Percentiles rank a stretch among this genome's conserved stretches.
These are phyloP conservation scores for Parelbella ahira DNA, from an alignment of 2,888 invertebrate genomes.

Conservation along the genomic window DNA sequence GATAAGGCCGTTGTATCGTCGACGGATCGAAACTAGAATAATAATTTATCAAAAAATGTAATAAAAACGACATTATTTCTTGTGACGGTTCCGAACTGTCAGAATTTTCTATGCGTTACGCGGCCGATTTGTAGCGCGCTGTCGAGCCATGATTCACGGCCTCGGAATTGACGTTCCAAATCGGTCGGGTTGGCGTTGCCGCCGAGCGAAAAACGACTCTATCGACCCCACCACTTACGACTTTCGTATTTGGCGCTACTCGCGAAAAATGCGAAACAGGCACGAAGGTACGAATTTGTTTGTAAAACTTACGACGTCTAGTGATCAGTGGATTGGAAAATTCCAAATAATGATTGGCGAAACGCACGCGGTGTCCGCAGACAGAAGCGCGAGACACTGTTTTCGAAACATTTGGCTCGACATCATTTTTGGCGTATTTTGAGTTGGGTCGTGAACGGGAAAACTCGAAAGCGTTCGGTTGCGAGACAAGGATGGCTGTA, in stretches of 20 bases:
- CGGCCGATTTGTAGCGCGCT: slow-evolving; percentile 29
- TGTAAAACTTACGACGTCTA: slow-evolving; percentile 70
- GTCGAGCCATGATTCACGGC: slow-evolving; percentile 1
- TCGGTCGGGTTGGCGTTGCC: slow-evolving; percentile 48
- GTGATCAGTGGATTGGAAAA: slow-evolving; percentile 83
- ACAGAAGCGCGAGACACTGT: slow-evolving; percentile 75
- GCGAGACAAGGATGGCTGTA: slow-evolving; percentile 59
- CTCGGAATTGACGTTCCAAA: slow-evolving; percentile 37
- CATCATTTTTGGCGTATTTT: slow-evolving; percentile 81
- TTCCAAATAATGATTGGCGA: slow-evolving; percentile 76
- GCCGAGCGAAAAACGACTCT: slow-evolving; percentile 54
- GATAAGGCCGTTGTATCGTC: slow-evolving; percentile 68
- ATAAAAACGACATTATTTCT: slow-evolving; percentile 80
- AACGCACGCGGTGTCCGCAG: slow-evolving; percentile 65
- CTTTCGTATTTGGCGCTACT: slow-evolving; percentile 74
- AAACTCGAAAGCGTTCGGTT: slow-evolving; percentile 78
- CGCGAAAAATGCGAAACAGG: slow-evolving; percentile 75
- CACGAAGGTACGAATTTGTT: slow-evolving; percentile 64
- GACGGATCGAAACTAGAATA: slow-evolving; percentile 72
- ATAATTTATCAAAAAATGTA: slow-evolving; percentile 80
- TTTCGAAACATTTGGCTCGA: slow-evolving; percentile 76
- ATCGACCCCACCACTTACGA: slow-evolving; percentile 55
- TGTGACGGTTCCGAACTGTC: slow-evolving; percentile 72
- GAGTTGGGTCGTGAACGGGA: slow-evolving; percentile 77
- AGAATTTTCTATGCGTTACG: slow-evolving; percentile 69